Percentiles rank a stretch among this genome's conserved stretches.
Conservation (phyloP, 2,888 invertebrate genomes). For the Pelosia muscerda region DNA sequence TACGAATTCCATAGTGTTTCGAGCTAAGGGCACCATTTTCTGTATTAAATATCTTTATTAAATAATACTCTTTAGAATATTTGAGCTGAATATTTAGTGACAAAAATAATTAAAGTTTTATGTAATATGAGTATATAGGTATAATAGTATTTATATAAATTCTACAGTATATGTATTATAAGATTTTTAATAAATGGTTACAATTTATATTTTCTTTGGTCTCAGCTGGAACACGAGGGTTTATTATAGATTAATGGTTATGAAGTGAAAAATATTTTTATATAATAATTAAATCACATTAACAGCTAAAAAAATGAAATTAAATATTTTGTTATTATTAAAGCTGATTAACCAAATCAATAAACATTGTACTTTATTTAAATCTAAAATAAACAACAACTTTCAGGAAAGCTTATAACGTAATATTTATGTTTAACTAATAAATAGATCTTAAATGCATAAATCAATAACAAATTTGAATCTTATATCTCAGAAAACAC, state of each 20-base stretch:
- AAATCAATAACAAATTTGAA: slow-evolving; percentile 33
- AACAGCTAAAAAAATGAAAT: slow-evolving; percentile 26
- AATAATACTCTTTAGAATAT: not conserved
- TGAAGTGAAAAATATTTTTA: slow-evolving; percentile 11
- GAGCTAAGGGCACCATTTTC: too few relatives aligned
- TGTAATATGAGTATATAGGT: slow-evolving; percentile 1
- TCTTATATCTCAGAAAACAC: slow-evolving; percentile 59
- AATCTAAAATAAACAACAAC: slow-evolving; percentile 31
- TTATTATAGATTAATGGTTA: slow-evolving; percentile 36
- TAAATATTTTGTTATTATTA: slow-evolving; percentile 30
- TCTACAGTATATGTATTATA: slow-evolving; percentile 55
- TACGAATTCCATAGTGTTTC: too few relatives aligned
- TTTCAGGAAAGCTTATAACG: slow-evolving; percentile 27
- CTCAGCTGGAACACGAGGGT: slow-evolving; percentile 55
- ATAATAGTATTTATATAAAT: slow-evolving; percentile 39
- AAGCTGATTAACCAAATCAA: slow-evolving; percentile 54
- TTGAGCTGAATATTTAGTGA: not conserved
- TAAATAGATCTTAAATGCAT: slow-evolving; percentile 53
- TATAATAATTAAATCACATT: slow-evolving; percentile 15
- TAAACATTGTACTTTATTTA: slow-evolving; percentile 16
- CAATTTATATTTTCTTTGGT: slow-evolving; percentile 50
- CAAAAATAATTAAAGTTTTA: not conserved
- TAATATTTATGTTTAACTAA: slow-evolving; percentile 23
- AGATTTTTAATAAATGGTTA: slow-evolving; percentile 24
- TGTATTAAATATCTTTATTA: not conserved